Base-by-base conservation (phyloP, 2,888 invertebrate species). In the Acrocera orbiculus region DNA sequence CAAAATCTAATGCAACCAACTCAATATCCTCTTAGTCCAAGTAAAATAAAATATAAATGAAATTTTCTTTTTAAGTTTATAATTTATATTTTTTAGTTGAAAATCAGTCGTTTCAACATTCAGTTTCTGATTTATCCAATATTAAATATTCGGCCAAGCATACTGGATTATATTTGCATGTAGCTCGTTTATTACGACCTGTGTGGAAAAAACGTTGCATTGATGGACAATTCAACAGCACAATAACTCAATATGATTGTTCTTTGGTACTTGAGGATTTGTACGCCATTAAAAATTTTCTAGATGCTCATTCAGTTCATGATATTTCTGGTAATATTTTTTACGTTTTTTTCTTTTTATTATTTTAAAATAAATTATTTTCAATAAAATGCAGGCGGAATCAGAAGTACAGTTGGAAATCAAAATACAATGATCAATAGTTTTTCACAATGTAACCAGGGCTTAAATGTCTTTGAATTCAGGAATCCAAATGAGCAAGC, bases 161-260 rank as follows among this genome's bases (percentile, higher is more conserved):
- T 54, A 86, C 92, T 52, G 92, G 90, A 1, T 67, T 96, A 7
- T 96, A 92, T 60, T 68, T 92, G 26, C 90, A 87, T 52, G 73
- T 93, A 10, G 76, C 83, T 15, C 70, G 95, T 44, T 78, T 96
- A 45, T 62, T 98, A 13, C 66, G 86, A 19, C 82, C 87, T 0
- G 68, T 96, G 41, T 96, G 96, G 96, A 77, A 73, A 46, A 62
- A 75, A 42, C 72, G 73, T 53, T 81, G 81, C 47, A 73, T 82
- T 14, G 69, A 75, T 27, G 69, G 65, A 37, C 48, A 81, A 70
- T 61, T 80, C 49, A 67, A 69, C 16, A 78, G 78, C 47, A 69
- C 66, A 17, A 66, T 85, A 27, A 67, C 69, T 0, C 66, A 70
- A 5, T 73, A 72, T 28, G 81, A 86, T 46, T 74, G 85, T 45